Base-by-base conservation (phyloP, 2,797 vertebrate species). In the Rhadinocentrus ornatus region DNA sequence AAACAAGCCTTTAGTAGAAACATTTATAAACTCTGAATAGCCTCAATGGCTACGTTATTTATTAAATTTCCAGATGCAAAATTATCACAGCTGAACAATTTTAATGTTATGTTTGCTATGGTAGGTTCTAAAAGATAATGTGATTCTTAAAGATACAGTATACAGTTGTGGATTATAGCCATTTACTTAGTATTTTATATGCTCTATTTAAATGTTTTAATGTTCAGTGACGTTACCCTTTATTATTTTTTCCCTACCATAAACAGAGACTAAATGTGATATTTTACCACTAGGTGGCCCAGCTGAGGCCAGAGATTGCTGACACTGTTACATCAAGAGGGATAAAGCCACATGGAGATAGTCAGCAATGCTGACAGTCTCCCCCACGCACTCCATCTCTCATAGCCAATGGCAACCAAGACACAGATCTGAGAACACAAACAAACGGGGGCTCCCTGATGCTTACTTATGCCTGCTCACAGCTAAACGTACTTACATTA, bases 321-420 rank as follows among this genome's bases (percentile, higher is more conserved):
- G 92, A 93, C 91, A 90, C 88, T 89, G 89, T 93, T 92, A 92
- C 75, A 91, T 93, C 89, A 93, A 86, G 85, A 91, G 77, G 86
- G 77, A 93, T 92, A 85, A 93, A 93, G 88, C 87, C 91, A 91
- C 92, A 92, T 87, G 90, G 89, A 93, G 88, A 90, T 74, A 92
- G 89, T 93, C 92, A 90, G 89, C 85, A 57, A 83, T 86, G 87
- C 91, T 92, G 91, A 93, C 90, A 92, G 88, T 86, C 85, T 88
- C 87, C 87, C 91, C 91, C 86, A 92, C 91, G 80, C 88, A 84
- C 85, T 73, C 78, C 78, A 81, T 86, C 83, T 90, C 88, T 82
- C 80, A 88, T 71, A 84, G 89, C 91, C 86, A 86, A 87, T 89
- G 84, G 92, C 90, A 92, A 91, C 88, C 85, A 78, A 86, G 87